Percentiles rank a stretch among this genome's conserved stretches.
These are phyloP conservation scores for Bruchidius siliquastri DNA, from an alignment of 2,888 invertebrate species.

Conservation along the genomic window DNA sequence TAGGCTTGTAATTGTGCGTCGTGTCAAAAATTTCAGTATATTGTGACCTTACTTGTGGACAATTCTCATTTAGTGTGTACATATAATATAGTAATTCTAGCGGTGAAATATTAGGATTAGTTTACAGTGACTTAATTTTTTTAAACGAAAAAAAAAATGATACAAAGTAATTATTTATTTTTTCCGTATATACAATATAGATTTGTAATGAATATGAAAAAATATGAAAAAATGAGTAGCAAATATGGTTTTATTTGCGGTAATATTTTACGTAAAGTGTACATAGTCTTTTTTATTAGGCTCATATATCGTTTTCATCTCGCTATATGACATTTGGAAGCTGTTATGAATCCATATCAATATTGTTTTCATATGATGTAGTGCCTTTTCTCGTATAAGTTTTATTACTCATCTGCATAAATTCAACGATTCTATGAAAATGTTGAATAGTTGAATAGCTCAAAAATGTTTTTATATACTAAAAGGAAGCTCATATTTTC, in stretches of 20 bases:
- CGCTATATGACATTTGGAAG: neutral
- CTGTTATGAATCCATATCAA: neutral
- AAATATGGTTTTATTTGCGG: slow-evolving; percentile 29
- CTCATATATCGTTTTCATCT: neutral
- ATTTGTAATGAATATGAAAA: slow-evolving; percentile 9
- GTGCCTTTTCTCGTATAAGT: neutral
- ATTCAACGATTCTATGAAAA: too few species aligned
- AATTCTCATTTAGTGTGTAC: neutral
- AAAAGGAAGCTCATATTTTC: too few species aligned
- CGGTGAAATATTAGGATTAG: neutral
- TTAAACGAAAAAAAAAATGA: slow-evolving; percentile 15
- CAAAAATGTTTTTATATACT: too few species aligned
- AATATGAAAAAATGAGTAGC: neutral
- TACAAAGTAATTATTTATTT: slow-evolving; percentile 17
- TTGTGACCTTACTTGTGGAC: slow-evolving; percentile 18
- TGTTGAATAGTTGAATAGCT: too few species aligned
- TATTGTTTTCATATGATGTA: neutral
- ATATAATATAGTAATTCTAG: neutral
- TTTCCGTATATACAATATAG: slow-evolving; percentile 1
- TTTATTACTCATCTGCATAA: too few species aligned
- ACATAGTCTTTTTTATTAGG: slow-evolving; percentile 20
- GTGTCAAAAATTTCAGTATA: neutral
- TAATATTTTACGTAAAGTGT: slow-evolving; percentile 40
- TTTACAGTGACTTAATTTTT: neutral
- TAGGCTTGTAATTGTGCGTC: slow-evolving; percentile 25